phyloP scores from a whole-genome alignment of 2,888 invertebrate species.

The Drosophila aldrichi region DNA sequence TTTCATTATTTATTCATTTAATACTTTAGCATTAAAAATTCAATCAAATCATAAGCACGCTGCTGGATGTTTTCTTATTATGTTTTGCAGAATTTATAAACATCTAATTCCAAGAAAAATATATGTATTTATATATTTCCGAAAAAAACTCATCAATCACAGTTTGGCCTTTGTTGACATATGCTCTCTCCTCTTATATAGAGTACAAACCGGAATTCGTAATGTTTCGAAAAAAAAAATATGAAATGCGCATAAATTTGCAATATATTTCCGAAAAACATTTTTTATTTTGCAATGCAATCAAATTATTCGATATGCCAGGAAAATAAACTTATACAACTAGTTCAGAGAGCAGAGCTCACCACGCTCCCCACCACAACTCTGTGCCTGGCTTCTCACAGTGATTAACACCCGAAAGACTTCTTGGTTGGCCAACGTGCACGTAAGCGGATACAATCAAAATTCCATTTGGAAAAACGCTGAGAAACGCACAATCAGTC shows the following conservation, averaged over 20 bases:
- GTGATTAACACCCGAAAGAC: conserved; percentile 59
- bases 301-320: conserved; percentile 45
- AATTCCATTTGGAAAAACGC: conserved; percentile 73
- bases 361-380: not conserved
- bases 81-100: not conserved
- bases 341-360: conserved; percentile 19
- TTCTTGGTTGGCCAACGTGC: conserved; percentile 50
- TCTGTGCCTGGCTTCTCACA: not conserved
- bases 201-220: conserved; percentile 7
- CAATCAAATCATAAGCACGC: not conserved
- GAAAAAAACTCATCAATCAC: conserved; percentile 2
- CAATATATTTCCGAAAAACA: conserved; percentile 28
- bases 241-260: conserved; percentile 53
- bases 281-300: conserved; percentile 30
- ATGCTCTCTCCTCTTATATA: not conserved
- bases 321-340: conserved; percentile 51
- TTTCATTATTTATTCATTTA: not conserved
- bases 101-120: not conserved
- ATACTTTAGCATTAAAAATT: not conserved
- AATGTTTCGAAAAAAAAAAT: conserved; percentile 46
- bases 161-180: not conserved
- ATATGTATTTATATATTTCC: not conserved
- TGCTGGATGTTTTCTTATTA: not conserved
- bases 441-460: conserved; percentile 81
- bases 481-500: conserved; percentile 78